Evolutionary conservation across 1,140 invertebrate genomes (phyloP).

Genomic region (Listronotus oregonensis): DNA sequence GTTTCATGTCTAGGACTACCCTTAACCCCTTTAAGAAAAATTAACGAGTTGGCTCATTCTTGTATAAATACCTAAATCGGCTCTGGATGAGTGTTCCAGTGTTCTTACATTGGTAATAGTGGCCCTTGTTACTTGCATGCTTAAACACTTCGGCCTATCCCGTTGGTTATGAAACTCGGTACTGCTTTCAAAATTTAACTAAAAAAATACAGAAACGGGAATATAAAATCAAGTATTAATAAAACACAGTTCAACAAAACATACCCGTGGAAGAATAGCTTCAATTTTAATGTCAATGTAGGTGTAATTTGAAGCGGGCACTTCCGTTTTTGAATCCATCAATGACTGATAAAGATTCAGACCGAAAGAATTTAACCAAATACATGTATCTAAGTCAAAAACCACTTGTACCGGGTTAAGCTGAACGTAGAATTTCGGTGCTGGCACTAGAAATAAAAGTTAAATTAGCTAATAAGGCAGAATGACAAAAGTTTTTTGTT

Average conservation of each 20-base stretch:
- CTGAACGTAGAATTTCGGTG: slow-evolving; percentile 89
- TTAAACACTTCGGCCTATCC: slow-evolving; percentile 80
- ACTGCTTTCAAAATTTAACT: slow-evolving; percentile 75
- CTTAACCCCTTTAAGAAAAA: no score
- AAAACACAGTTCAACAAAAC: slow-evolving; percentile 27
- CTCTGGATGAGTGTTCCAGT: slow-evolving; percentile 68
- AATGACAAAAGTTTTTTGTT: no score
- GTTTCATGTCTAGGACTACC: no score
- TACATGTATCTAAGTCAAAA: slow-evolving; percentile 81
- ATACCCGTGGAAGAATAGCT: slow-evolving; percentile 88
- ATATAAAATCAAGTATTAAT: neutral
- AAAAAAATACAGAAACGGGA: slow-evolving; percentile 39
- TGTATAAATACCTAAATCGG: slow-evolving; percentile 58
- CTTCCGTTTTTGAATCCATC: slow-evolving; percentile 52
- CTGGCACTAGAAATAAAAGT: slow-evolving; percentile 75
- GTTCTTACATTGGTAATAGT: slow-evolving; percentile 79
- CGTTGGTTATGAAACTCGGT: slow-evolving; percentile 73
- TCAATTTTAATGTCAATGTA: slow-evolving; percentile 88
- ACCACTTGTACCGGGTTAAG: slow-evolving; percentile 85
- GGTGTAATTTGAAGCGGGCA: slow-evolving; percentile 61
- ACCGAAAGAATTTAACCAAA: slow-evolving; percentile 94
- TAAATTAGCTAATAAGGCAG: no score
- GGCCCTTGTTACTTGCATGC: slow-evolving; percentile 80
- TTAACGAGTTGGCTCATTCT: no score
- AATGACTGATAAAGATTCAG: slow-evolving; percentile 83